Evolutionary conservation across 2,797 vertebrate species (phyloP).

Genomic region (Mormyrus hasselquistii): DNA sequence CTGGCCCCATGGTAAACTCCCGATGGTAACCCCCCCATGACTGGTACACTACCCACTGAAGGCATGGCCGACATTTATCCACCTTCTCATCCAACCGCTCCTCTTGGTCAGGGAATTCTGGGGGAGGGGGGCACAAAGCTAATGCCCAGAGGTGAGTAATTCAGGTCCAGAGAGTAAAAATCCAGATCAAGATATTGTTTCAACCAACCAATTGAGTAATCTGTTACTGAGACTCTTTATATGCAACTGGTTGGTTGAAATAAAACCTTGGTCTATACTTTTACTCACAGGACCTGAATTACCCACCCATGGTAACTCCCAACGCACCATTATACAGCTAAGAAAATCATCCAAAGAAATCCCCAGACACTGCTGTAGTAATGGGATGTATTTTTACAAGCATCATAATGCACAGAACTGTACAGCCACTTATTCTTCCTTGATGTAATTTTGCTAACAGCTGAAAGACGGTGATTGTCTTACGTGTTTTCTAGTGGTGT

Average conservation of each 20-base stretch:
- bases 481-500: not conserved
- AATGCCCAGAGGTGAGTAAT: not conserved
- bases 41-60: not conserved
- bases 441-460: not conserved
- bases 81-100: not conserved
- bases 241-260: not conserved
- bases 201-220: not conserved
- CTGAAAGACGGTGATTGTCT: not conserved
- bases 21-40: too few relatives aligned
- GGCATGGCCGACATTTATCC: not conserved
- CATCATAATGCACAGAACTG: not conserved
- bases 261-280: not conserved
- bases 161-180: not conserved
- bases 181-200: not conserved
- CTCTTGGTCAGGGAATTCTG: not conserved
- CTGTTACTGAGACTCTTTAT: not conserved
- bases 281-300: not conserved
- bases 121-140: not conserved
- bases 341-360: not conserved
- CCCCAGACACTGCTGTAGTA: not conserved
- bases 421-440: not conserved
- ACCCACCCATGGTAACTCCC: not conserved
- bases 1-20: constrained; percentile 29
- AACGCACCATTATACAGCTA: not conserved
- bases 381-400: not conserved